Base-by-base conservation (phyloP, 2,888 invertebrate genomes). In the Meiosimyza decipiens region DNA sequence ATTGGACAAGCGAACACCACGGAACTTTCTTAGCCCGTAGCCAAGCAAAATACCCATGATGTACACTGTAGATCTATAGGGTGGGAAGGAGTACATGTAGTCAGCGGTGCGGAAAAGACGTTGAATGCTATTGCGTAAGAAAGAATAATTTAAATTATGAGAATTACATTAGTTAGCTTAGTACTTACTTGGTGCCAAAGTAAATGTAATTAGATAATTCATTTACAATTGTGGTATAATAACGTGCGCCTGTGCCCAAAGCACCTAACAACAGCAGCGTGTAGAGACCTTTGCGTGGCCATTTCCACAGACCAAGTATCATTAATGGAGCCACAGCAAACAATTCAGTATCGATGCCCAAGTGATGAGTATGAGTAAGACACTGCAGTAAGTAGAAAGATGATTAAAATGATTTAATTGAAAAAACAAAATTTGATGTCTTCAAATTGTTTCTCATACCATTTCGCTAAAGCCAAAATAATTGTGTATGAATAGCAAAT, bases 381-480 rank as follows among this genome's bases (percentile, higher is more conserved):
- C 92, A 92, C 91, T 91, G 71, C 28, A 28, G 3, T 65, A 77
- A 71, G 66, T 40, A 18, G 62, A 52, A 6, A 9, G 18, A 16
- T 28, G 18, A 16, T 28, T 6, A 6, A 49, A 16, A 47, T 47
- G 28, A 40, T 40, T 9, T 54, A 54, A 54, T 65, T 77, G 69
- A 65, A 28, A 18, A 54, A 54, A 7, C 6, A 9, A 16, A 49
- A n/a, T n/a, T 3, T 50, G n/a, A 50, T 47, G 3, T 22, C 9
- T 12, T 18, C 49, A 50, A 65, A 65, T 28, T 65, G 2, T 40
- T 40, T 7, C 40, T 75, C 80, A 80, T 86, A 91, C 91, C 91
- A 92, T 92, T 79, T 92, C 90, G 80, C 91, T 90, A 79, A 92
- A 92, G 55, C 92, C 92, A 80, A 91, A 92, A 81, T 92, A 92